phyloP scores from a whole-genome alignment of 2,888 invertebrate species.

The Volucella inanis region DNA sequence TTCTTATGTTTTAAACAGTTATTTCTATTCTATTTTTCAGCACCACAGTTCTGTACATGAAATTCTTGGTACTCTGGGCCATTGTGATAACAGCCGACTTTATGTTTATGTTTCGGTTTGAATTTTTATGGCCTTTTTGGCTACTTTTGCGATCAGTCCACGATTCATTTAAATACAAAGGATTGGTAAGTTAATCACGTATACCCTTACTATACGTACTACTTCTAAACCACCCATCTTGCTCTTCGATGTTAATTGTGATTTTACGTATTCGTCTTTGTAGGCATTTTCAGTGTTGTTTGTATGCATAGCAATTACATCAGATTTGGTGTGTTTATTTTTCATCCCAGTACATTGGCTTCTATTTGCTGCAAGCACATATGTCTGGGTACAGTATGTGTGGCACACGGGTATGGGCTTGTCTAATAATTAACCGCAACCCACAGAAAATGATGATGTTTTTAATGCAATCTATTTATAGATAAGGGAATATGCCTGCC shows the following conservation, averaged over 20 bases:
- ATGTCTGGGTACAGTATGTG: conserved; percentile 99
- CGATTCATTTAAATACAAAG: conserved; percentile 99
- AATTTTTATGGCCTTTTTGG: conserved; percentile 99
- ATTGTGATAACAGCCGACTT: conserved; percentile 97
- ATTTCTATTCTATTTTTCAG: conserved; percentile 83
- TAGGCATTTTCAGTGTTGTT: conserved; percentile 99
- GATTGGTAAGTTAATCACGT: conserved; percentile 88
- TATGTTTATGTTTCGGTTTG: conserved; percentile 98
- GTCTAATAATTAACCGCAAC: not conserved
- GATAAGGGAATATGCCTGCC: conserved; percentile 97
- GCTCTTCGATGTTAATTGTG: no score
- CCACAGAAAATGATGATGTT: not conserved
- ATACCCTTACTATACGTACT: no score
- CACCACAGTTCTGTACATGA: conserved; percentile 97
- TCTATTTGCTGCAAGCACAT: conserved; percentile 98
- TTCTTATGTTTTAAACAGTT: not conserved
- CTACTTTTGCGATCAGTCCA: conserved; percentile 96
- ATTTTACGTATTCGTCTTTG: conserved; percentile 77
- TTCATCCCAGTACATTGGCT: conserved; percentile 99
- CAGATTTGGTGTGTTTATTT: conserved; percentile 99
- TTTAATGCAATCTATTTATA: conserved; percentile 80
- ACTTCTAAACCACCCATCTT: no score
- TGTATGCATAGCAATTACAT: conserved; percentile 98
- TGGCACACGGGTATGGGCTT: conserved; percentile 94
- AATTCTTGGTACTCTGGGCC: conserved; percentile 97